Conservation (phyloP, 2,113 vertebrate species). For the Oxyura jamaicensis region DNA sequence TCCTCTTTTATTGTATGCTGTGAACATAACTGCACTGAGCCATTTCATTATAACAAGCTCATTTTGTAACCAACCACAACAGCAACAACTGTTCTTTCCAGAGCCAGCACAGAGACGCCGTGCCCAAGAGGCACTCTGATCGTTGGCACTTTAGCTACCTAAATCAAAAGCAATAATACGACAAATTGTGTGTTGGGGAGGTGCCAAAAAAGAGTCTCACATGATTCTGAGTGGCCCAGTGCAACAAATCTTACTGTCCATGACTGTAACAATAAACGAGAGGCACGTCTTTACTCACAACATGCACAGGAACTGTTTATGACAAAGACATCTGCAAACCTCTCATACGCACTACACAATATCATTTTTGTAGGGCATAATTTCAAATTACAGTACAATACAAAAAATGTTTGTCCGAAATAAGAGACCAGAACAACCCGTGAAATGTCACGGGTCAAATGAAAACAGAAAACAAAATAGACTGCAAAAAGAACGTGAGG, state of each 20-base stretch:
- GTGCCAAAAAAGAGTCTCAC: background rate
- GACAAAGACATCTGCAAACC: background rate
- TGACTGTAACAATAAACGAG: background rate
- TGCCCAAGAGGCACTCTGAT: background rate
- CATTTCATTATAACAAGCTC: conserved; percentile 35
- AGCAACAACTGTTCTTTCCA: conserved; percentile 41
- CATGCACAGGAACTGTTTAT: background rate
- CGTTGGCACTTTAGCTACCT: background rate
- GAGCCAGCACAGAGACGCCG: background rate
- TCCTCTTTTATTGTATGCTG: background rate
- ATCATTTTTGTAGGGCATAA: background rate
- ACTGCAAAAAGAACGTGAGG: background rate
- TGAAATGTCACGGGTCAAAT: background rate
- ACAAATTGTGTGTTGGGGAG: background rate
- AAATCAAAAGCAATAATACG: conserved; percentile 31
- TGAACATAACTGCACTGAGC: background rate
- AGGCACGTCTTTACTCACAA: background rate
- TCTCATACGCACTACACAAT: background rate
- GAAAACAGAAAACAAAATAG: background rate
- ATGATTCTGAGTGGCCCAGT: background rate
- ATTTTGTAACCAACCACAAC: conserved; percentile 26
- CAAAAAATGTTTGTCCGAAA: background rate
- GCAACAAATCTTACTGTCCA: background rate
- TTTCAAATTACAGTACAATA: background rate
- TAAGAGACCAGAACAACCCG: background rate